Evolutionary conservation across 2,888 invertebrate species (phyloP), one percentile per base, ranked within the genome.

Genomic region (Caradrina clavipalpis): DNA sequence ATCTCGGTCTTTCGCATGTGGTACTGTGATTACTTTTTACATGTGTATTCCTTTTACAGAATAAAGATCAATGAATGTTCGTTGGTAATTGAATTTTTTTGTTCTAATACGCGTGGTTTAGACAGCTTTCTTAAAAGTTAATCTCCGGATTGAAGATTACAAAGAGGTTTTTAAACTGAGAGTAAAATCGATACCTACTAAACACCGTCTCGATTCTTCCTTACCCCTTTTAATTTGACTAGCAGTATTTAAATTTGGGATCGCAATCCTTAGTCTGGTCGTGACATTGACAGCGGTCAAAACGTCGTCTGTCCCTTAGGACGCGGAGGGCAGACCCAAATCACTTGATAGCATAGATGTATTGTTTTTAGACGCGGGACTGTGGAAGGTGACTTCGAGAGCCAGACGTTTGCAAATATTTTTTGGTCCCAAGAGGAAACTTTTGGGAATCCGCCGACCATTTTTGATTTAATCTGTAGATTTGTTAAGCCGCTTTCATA

Each of bases 221-320:
- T 42, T 45, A 50, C 19, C 35, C 56, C 61, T 59, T 61, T 61
- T 63, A 64, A 73, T 73, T 80, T 69, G 70, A 60, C 63, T 69
- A 45, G 66, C 58, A 72, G 59, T 70, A 78, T 78, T 75, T 64
- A 74, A 83, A 73, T 73, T 57, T 57, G 62, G 58, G 62, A 69
- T 79, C 68, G 68, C 54, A 74, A 72, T 78, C 67, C 78, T 78
- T 69, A 71, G 78, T 73, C 80, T 81, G 77, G 73, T 78, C 78
- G 70, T 91, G 91, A 91, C 91, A 85, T 90, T 92, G 91, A 90
- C 86, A 84, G 84, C 88, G 92, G 92, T 91, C 89, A 76, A 76
- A 86, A 81, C 81, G 86, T 84, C 87, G 85, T 85, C 86, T 87
- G 83, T 81, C 83, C 75, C 76, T 53, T 50, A 81, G 76, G 80